Evolutionary conservation across 2,113 vertebrate genomes (phyloP).

Genomic region (Carettochelys insculpta): DNA sequence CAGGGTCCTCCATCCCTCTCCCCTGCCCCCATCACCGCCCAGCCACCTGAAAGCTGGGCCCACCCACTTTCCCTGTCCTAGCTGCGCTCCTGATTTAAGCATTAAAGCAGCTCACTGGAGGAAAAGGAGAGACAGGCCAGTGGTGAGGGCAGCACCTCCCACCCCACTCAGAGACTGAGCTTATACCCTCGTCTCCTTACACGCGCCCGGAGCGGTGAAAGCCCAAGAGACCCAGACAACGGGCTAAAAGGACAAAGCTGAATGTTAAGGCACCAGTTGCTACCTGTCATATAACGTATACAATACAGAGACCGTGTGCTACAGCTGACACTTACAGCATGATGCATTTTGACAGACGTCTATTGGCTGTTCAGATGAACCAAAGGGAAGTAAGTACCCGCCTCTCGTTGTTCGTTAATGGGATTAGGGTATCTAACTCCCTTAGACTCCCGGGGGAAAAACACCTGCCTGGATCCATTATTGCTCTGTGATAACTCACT

Average conservation of each 20-base stretch:
- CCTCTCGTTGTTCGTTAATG: background rate
- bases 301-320: background rate
- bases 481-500: background rate
- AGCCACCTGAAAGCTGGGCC: no score
- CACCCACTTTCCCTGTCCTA: no score
- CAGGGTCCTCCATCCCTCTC: no score
- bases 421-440: background rate
- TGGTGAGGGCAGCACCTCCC: background rate
- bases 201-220: background rate
- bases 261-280: background rate
- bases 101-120: background rate
- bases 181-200: background rate
- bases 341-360: background rate
- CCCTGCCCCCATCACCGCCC: no score
- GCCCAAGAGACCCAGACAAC: background rate
- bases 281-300: background rate
- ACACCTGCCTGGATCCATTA: accelerated
- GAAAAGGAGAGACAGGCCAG: accelerated
- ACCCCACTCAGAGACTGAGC: background rate
- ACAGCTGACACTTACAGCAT: background rate
- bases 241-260: background rate
- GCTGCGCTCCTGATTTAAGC: accelerated
- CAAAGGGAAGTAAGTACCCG: slow-evolving; percentile 3
- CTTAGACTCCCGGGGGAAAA: background rate
- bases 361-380: background rate